Evolutionary conservation across 92 coral and sea anemone species (phyloP).

Genomic region (Plumapathes pennacea): DNA sequence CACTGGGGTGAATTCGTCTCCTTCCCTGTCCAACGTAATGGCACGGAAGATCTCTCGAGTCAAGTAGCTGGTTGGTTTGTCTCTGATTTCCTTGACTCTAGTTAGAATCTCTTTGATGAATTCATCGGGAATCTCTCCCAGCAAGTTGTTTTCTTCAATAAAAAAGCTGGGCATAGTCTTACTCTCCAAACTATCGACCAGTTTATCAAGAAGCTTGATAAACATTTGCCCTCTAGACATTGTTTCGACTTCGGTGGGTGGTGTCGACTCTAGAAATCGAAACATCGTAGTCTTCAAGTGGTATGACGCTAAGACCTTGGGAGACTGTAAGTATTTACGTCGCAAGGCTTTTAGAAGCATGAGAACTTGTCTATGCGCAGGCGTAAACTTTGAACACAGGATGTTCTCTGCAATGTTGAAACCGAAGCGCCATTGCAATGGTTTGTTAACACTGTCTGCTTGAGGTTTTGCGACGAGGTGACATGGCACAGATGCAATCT

Average conservation of each 20-base stretch:
- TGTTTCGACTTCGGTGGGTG: not conserved
- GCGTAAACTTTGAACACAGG: too few relatives aligned
- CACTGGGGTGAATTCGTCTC: not conserved
- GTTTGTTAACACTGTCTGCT: not conserved
- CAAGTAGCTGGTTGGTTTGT: not conserved
- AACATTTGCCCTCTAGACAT: not conserved
- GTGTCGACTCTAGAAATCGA: conserved; percentile 1
- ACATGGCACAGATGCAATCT: not conserved
- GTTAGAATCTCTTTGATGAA: not conserved
- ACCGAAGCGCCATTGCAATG: not conserved
- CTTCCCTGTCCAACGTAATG: conserved; percentile 1
- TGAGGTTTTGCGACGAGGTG: conserved; percentile 1
- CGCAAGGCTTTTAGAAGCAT: too few relatives aligned
- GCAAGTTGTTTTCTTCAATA: conserved; percentile 1
- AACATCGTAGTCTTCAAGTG: too few relatives aligned
- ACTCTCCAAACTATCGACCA: not conserved
- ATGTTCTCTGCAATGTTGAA: not conserved
- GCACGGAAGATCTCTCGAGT: conserved; percentile 1
- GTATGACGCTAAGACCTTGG: too few relatives aligned
- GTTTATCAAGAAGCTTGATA: not conserved
- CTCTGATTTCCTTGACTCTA: not conserved
- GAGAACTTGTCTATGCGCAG: too few relatives aligned
- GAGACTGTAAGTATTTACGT: too few relatives aligned
- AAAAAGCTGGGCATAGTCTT: too few relatives aligned
- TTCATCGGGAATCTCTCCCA: not conserved